A percentile compares a stretch with the other conserved stretches of the same genome.
Evolutionary conservation across 2,888 invertebrate species (phyloP).

Genomic region (Troides aeacus): DNA sequence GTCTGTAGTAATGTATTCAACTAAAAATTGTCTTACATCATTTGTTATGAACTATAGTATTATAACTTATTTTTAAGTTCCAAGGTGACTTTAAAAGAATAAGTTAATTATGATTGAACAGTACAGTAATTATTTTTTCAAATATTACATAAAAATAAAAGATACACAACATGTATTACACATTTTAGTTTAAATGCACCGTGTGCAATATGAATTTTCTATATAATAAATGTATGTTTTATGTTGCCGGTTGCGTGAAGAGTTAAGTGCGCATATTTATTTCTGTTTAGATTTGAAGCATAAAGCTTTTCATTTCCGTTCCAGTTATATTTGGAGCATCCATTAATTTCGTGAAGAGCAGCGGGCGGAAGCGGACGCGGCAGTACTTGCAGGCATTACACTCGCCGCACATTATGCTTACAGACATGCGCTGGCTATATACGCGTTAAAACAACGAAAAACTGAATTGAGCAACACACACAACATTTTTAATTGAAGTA

Average conservation of each 20-base stretch:
- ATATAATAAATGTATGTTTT: not conserved
- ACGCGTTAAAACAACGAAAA: conserved; percentile 20
- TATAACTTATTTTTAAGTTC: too few species aligned
- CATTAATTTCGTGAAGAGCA: conserved; percentile 58
- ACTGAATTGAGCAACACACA: conserved; percentile 13
- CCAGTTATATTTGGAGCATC: conserved; percentile 62
- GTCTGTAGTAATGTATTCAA: too few species aligned
- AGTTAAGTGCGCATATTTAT: conserved; percentile 20
- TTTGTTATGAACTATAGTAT: too few species aligned
- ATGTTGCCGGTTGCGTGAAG: conserved; percentile 6
- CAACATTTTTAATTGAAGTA: conserved; percentile 4
- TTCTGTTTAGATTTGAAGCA: conserved; percentile 22
- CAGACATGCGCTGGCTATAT: conserved; percentile 26
- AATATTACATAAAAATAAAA: too few species aligned
- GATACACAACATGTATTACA: too few species aligned
- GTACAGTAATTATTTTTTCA: too few species aligned
- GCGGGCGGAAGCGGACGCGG: conserved; percentile 38
- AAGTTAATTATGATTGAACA: too few species aligned
- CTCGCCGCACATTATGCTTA: conserved; percentile 23
- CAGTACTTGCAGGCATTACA: conserved; percentile 23
- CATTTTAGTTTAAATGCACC: too few species aligned
- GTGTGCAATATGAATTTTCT: too few species aligned
- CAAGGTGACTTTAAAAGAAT: too few species aligned
- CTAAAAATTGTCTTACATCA: too few species aligned
- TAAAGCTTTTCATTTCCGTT: conserved; percentile 35